Evolutionary conservation across 1,140 invertebrate species (phyloP).

Genomic region (Ostrea edulis): DNA sequence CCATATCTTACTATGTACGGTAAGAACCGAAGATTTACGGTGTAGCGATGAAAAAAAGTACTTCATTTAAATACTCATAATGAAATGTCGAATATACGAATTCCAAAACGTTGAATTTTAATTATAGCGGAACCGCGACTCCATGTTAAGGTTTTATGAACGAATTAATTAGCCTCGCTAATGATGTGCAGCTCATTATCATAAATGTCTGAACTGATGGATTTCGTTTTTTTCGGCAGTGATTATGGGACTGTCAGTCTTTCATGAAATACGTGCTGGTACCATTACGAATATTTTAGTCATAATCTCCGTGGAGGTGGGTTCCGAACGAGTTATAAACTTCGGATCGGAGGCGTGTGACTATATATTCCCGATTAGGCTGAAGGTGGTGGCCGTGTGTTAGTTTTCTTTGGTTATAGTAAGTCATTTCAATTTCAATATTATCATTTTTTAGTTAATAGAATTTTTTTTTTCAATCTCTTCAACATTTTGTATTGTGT

Average conservation of each 20-base stretch:
- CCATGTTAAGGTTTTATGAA: neutral
- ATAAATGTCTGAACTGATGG: constrained; percentile 12
- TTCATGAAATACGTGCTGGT: constrained; percentile 10
- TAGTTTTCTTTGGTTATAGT: constrained; percentile 1
- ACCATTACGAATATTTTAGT: constrained; percentile 26
- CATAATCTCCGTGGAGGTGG: neutral
- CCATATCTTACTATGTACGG: neutral
- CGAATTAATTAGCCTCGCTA: constrained; percentile 24
- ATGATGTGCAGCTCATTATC: constrained; percentile 34
- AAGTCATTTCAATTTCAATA: neutral
- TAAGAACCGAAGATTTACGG: neutral
- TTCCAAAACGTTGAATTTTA: constrained; percentile 17
- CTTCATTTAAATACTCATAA: neutral
- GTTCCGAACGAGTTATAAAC: neutral
- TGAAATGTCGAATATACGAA: constrained; percentile 3
- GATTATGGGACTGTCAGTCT: constrained; percentile 21
- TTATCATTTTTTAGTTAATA: neutral
- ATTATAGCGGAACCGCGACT: constrained; percentile 6
- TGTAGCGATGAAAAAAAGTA: neutral
- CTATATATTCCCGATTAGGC: constrained; percentile 18
- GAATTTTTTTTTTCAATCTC: neutral
- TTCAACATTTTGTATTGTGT: neutral
- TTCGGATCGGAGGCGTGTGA: constrained; percentile 12
- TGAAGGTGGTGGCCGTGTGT: neutral
- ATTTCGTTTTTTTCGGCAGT: constrained; percentile 8